Evolutionary conservation across 1,140 invertebrate species (phyloP).

Genomic region (Saccostrea echinata): DNA sequence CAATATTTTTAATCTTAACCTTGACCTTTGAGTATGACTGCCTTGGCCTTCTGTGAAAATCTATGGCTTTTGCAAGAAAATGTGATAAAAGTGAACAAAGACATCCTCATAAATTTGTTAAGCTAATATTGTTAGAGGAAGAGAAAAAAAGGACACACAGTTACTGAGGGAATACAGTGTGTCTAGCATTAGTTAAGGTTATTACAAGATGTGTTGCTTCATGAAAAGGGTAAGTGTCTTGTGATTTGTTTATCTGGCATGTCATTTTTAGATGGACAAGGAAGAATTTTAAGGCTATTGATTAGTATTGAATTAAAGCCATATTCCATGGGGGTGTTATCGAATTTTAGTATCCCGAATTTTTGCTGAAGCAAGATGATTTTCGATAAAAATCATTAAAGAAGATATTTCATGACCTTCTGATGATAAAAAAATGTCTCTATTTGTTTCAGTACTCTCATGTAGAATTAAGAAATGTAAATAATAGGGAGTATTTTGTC

Average conservation of each 20-base stretch:
- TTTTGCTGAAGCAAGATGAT: background rate
- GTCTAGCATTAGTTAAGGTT: background rate
- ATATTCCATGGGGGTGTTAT: background rate
- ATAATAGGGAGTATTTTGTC: too few relatives aligned
- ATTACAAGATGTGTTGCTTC: background rate
- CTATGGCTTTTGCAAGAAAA: background rate
- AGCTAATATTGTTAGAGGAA: background rate
- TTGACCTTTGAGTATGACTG: too few relatives aligned
- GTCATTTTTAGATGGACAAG: background rate
- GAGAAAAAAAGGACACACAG: background rate
- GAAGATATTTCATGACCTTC: too few relatives aligned
- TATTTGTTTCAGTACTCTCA: too few relatives aligned
- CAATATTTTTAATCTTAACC: too few relatives aligned
- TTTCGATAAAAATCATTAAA: too few relatives aligned
- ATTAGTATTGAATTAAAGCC: background rate
- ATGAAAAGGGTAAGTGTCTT: background rate
- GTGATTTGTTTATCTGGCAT: background rate
- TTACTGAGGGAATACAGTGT: background rate
- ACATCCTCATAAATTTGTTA: background rate
- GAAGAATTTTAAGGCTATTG: background rate
- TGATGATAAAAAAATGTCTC: too few relatives aligned
- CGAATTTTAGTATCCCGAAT: background rate
- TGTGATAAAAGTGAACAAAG: background rate
- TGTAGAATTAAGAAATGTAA: too few relatives aligned
- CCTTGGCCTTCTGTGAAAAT: background rate